A percentile compares a stretch with the other conserved stretches of the same genome.
Conservation (phyloP, 1,140 invertebrate species). For the Conus ventricosus region DNA sequence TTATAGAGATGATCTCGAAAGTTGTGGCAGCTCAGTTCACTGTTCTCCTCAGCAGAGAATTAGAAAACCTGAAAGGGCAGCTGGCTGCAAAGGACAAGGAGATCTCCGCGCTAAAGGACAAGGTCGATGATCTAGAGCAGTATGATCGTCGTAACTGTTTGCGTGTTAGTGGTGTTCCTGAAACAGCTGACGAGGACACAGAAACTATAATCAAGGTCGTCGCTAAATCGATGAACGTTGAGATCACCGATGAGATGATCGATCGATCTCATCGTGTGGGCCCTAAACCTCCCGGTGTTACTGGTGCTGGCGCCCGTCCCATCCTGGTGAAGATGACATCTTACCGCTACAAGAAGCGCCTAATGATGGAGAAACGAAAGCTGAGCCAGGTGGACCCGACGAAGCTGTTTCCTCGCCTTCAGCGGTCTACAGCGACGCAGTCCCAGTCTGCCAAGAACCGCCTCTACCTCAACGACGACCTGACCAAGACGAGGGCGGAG, state of each 20-base stretch:
- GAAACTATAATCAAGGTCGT: neutral
- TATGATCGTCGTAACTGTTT: neutral
- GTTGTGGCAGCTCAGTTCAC: no score
- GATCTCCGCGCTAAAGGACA: neutral
- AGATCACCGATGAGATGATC: neutral
- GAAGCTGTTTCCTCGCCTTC: neutral
- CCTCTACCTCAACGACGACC: no score
- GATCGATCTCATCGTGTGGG: neutral
- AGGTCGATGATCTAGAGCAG: neutral
- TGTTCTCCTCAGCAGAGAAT: no score
- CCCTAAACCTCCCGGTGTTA: neutral
- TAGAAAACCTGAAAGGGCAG: no score
- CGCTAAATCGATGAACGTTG: neutral
- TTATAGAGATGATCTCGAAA: no score
- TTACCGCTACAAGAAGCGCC: neutral
- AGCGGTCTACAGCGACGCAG: neutral
- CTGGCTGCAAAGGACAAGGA: no score
- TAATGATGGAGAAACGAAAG: neutral
- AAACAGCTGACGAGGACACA: neutral
- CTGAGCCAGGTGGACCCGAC: neutral
- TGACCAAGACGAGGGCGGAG: no score
- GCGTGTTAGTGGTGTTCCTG: neutral
- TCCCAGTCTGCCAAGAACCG: no score
- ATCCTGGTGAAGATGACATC: constrained; percentile 11
- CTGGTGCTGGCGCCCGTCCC: neutral